Evolutionary conservation across 2,797 vertebrate genomes (phyloP).

Genomic region (Huso huso): DNA sequence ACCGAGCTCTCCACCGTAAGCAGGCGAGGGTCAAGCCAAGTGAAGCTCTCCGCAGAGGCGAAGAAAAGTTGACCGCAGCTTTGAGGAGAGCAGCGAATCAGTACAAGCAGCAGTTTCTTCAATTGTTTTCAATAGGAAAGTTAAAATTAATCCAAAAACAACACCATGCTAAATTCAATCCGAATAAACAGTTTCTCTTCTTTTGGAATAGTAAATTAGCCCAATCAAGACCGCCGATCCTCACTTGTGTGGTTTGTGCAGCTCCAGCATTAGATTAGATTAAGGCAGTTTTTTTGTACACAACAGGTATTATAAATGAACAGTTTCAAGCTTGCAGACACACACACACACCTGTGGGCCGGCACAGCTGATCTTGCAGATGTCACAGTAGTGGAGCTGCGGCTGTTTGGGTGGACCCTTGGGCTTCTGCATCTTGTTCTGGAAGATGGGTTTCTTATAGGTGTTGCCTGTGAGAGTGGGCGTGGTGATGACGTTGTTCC

Average conservation of each 20-base stretch:
- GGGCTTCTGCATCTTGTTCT: constrained; percentile 58
- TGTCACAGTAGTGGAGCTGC: constrained; percentile 74
- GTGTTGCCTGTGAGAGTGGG: constrained; percentile 27
- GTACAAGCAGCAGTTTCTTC: too few species aligned
- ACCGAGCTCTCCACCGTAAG: too few species aligned
- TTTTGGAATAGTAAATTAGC: too few species aligned
- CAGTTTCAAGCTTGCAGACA: neutral
- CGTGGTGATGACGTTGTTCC: constrained; percentile 47
- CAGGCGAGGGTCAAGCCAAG: neutral
- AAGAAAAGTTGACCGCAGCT: too few species aligned
- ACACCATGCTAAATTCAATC: too few species aligned
- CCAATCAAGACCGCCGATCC: too few species aligned
- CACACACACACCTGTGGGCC: constrained; percentile 64
- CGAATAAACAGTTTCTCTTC: too few species aligned
- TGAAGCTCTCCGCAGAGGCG: neutral
- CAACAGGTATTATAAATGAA: neutral
- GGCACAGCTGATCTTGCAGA: constrained; percentile 80
- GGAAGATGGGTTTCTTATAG: constrained; percentile 53
- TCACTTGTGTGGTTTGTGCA: too few species aligned
- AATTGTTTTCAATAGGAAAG: too few species aligned
- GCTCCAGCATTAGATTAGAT: neutral
- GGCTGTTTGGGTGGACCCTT: constrained; percentile 62
- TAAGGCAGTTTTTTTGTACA: neutral
- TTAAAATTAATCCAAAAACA: too few species aligned
- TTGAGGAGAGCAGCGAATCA: too few species aligned